These are phyloP conservation scores for Orthonevra nobilis DNA, from an alignment of 2,888 invertebrate species.

Conservation along the genomic window DNA sequence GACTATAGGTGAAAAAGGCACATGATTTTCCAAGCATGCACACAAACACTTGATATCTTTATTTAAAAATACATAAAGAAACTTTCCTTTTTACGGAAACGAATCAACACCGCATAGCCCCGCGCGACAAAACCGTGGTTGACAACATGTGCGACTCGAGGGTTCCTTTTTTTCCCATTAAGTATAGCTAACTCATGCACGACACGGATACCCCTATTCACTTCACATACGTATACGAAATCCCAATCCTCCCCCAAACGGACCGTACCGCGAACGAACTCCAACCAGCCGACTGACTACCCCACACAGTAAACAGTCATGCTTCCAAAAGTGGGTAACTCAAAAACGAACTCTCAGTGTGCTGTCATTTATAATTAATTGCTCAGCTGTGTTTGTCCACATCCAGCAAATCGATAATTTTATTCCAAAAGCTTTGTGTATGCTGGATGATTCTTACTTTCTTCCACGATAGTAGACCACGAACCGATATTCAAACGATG, in stretches of 20 bases:
- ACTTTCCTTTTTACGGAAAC: no score
- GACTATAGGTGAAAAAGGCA: slow-evolving; percentile 17
- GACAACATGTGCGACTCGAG: slow-evolving; percentile 52
- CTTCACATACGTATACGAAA: no score
- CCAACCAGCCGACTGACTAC: slow-evolving; percentile 37
- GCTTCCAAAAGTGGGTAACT: slow-evolving; percentile 26
- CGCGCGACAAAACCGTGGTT: slow-evolving; percentile 22
- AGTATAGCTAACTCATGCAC: slow-evolving; percentile 5
- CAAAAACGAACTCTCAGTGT: slow-evolving; percentile 46
- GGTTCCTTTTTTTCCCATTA: slow-evolving; percentile 18
- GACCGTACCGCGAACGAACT: no score
- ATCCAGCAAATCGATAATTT: slow-evolving; percentile 59
- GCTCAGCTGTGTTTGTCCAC: slow-evolving; percentile 50
- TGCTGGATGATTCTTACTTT: slow-evolving; percentile 22
- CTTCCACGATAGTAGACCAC: background rate
- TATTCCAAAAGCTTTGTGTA: slow-evolving; percentile 36
- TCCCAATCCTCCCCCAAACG: no score
- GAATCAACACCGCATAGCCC: slow-evolving; percentile 3
- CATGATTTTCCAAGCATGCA: no score
- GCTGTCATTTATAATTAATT: slow-evolving; percentile 69
- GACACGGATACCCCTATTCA: slow-evolving; percentile 13
- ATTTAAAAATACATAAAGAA: background rate
- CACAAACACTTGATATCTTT: slow-evolving; percentile 12
- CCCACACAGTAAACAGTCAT: slow-evolving; percentile 57
- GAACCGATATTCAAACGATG: slow-evolving; percentile 7